Conservation (phyloP, 2,888 invertebrate species). For the Cybosia mesomella region DNA sequence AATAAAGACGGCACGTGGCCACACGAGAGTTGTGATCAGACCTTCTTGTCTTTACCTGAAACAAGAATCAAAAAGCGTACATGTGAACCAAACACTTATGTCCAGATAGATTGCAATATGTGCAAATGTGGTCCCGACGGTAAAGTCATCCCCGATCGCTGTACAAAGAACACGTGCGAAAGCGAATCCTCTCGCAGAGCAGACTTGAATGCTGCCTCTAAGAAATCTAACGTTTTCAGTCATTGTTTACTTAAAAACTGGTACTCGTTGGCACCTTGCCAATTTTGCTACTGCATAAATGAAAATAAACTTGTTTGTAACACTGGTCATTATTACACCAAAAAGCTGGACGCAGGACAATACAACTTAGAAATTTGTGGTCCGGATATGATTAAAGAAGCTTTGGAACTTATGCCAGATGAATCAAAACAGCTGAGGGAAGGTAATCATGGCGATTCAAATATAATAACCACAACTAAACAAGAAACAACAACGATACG, state of each 20-base stretch:
- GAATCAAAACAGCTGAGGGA: constrained; percentile 11
- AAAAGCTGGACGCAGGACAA: constrained; percentile 57
- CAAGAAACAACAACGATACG: not conserved
- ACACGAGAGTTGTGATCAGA: constrained; percentile 55
- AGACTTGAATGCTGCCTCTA: not conserved
- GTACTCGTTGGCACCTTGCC: constrained; percentile 74
- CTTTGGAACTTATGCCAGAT: constrained; percentile 56
- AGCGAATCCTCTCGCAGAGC: constrained; percentile 35
- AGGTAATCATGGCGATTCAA: not conserved
- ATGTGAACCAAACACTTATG: constrained; percentile 65
- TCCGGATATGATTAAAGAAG: constrained; percentile 58
- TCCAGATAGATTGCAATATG: constrained; percentile 68
- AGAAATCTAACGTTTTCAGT: constrained; percentile 49
- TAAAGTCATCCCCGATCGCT: constrained; percentile 57
- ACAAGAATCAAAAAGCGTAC: constrained; percentile 27
- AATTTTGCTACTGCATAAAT: constrained; percentile 71
- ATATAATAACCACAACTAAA: not conserved
- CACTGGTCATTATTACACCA: constrained; percentile 49
- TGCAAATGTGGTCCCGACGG: constrained; percentile 68
- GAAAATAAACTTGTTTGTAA: constrained; percentile 72
- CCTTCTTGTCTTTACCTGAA: constrained; percentile 51
- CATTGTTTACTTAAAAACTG: constrained; percentile 66
- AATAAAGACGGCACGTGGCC: constrained; percentile 67
- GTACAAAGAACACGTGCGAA: constrained; percentile 69
- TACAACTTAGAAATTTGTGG: constrained; percentile 68